Evolutionary conservation across 1,140 invertebrate species (phyloP).

Genomic region (Drosophila ambigua): DNA sequence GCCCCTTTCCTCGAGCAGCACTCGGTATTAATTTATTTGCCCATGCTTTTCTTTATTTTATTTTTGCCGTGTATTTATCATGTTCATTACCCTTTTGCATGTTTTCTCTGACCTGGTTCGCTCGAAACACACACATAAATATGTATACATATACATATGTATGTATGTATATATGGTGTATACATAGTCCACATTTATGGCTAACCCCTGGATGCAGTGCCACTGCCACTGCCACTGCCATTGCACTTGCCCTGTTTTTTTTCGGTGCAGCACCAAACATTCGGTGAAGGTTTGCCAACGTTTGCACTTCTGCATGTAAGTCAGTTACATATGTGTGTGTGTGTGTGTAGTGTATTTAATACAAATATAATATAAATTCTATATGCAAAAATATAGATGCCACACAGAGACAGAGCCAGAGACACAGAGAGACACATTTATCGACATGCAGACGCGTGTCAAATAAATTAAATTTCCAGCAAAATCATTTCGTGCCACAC

Average conservation of each 20-base stretch:
- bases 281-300: slow-evolving; percentile 38
- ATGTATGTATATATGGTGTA: neutral
- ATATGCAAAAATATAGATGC: slow-evolving; percentile 13
- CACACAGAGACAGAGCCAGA: slow-evolving; percentile 5
- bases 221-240: neutral
- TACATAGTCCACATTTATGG: slow-evolving; percentile 17
- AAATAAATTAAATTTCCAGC: slow-evolving; percentile 43
- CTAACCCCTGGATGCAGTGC: slow-evolving; percentile 10
- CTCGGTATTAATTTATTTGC: slow-evolving; percentile 23
- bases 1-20: neutral
- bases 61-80: slow-evolving; percentile 36
- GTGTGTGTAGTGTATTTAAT: slow-evolving; percentile 3
- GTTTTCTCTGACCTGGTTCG: slow-evolving; percentile 50
- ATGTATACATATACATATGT: neutral
- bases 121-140: neutral
- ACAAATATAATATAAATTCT: slow-evolving; percentile 40
- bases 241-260: no score
- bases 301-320: slow-evolving; percentile 25
- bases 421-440: slow-evolving; percentile 22
- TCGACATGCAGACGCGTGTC: slow-evolving; percentile 33
- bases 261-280: no score
- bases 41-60: slow-evolving; percentile 4
- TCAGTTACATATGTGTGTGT: slow-evolving; percentile 6
- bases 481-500: slow-evolving; percentile 31
- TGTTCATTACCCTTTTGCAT: slow-evolving; percentile 49